phyloP scores from a whole-genome alignment of 2,113 vertebrate genomes.

The Aythya baeri region DNA sequence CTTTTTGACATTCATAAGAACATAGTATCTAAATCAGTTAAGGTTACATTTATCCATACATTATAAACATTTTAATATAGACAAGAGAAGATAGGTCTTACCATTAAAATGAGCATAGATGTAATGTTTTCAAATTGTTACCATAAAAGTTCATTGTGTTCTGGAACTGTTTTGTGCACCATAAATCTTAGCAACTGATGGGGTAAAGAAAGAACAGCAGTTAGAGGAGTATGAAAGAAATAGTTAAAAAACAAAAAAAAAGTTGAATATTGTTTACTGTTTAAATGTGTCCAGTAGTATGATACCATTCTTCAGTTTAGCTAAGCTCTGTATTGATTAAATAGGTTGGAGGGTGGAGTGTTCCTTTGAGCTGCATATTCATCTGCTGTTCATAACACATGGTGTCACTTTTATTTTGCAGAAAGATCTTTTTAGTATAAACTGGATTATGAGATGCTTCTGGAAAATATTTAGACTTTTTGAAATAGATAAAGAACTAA shows the following conservation, averaged over 20 bases:
- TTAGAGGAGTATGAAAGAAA: background rate
- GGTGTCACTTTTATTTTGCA: background rate
- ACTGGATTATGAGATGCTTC: background rate
- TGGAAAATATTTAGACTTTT: background rate
- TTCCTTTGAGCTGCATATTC: background rate
- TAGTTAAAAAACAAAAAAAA: background rate
- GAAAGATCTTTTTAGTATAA: background rate
- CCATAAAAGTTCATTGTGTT: background rate
- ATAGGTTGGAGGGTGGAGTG: background rate
- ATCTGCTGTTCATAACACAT: background rate
- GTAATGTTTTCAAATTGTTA: constrained; percentile 36
- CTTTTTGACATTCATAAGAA: constrained; percentile 34
- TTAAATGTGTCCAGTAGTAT: background rate
- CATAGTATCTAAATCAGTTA: constrained; percentile 51
- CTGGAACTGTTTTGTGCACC: background rate
- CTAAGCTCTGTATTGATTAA: background rate
- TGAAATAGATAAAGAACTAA: background rate
- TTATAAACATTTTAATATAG: constrained; percentile 33
- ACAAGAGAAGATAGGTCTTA: constrained; percentile 19
- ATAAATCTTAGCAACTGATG: background rate
- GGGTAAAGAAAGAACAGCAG: background rate
- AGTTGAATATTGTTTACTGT: background rate
- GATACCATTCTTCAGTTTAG: background rate
- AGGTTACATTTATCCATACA: constrained; percentile 44
- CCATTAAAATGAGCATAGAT: constrained; percentile 10